A percentile compares a stretch with the other conserved stretches of the same genome.
Conservation (phyloP, 2,888 invertebrate species). For the Dione vanillae region DNA sequence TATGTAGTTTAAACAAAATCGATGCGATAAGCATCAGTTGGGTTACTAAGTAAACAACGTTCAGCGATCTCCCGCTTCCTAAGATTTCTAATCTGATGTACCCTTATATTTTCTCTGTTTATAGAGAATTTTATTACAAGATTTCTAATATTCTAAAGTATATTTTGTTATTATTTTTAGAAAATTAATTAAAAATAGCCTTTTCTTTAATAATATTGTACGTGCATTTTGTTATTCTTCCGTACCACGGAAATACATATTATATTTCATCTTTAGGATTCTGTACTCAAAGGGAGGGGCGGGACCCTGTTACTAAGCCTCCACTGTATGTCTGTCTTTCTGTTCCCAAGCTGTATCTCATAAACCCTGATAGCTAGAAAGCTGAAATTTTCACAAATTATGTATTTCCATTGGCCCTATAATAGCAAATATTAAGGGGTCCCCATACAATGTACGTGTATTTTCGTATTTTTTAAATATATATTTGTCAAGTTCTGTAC, state of each 20-base stretch:
- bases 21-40: constrained; percentile 12
- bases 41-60: constrained; percentile 2
- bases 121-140: constrained; percentile 2
- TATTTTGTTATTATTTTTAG: constrained; percentile 8
- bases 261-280: too few relatives aligned
- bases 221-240: neutral
- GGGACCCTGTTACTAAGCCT: too few relatives aligned
- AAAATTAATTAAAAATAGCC: neutral
- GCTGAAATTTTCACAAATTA: too few relatives aligned
- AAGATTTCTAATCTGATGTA: constrained; percentile 11
- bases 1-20: neutral
- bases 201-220: neutral
- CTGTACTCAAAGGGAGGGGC: too few relatives aligned
- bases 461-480: too few relatives aligned
- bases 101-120: neutral
- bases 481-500: too few relatives aligned
- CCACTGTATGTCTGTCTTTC: too few relatives aligned
- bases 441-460: too few relatives aligned
- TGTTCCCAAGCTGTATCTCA: too few relatives aligned
- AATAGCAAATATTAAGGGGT: too few relatives aligned
- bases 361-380: too few relatives aligned
- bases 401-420: too few relatives aligned
- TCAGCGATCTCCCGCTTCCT: constrained; percentile 4
- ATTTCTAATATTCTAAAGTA: neutral
- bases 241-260: neutral